Evolutionary conservation across 2,888 invertebrate species (phyloP), one percentile per base, ranked within the genome.

Genomic region (Sinohyriopsis cumingii): DNA sequence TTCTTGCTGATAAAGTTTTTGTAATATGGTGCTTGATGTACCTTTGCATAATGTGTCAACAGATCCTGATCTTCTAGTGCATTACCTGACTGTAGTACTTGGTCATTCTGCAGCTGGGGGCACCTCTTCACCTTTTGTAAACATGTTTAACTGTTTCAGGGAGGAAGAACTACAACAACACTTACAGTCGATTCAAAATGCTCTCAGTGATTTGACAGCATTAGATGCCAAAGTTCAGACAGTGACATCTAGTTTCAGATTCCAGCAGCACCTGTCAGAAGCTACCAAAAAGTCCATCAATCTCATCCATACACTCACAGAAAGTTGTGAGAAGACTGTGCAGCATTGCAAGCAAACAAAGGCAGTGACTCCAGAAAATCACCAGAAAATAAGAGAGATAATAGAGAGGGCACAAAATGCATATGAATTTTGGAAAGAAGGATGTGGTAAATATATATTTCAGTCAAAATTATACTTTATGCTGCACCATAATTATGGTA

Each of bases 161-260:
- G 76, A 83, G 61, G 68, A 69, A 59, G 81, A 77, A 55, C 73
- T 76, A 62, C 75, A 76, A 57, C 74, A 77, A 63, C 71, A 73
- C 33, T 71, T 74, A 18, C 70, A 74, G 12, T 76, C 74, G 54
- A 64, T 79, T 2, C 57, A 68, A 12, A 71, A 73, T 24, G 62
- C 77, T 65, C 68, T 71, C 3, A 61, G 61, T 15, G 76, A 79
- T 15, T 70, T 82, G 0, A 67, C 65, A 20, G 57, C 63, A 20
- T 67, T 72, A 9, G 72, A 66, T 54, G 54, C 68, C 19, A 75
- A 72, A n/a, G 60, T 78, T 24, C 67, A 73, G 60, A n/a, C 63
- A 2, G 65, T 65, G 3, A 65, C 71, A 15, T 69, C 72, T 3
- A 28, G 57, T 7, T 81, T 73, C 57, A 69, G 67, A n/a, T 72